Evolutionary conservation across 2,113 vertebrate genomes (phyloP).

Genomic region (Tragelaphus strepsiceros): DNA sequence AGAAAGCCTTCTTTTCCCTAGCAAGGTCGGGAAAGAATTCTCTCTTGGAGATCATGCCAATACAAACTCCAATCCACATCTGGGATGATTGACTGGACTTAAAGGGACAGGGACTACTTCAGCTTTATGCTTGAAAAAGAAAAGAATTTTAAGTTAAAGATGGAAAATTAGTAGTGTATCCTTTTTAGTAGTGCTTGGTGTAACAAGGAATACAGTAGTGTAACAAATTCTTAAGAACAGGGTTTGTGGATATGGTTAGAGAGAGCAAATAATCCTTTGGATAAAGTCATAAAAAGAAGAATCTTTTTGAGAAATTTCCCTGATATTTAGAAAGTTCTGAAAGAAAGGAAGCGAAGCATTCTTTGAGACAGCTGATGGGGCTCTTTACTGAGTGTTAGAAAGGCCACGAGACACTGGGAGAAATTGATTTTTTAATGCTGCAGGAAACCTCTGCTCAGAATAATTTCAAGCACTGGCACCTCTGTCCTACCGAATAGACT

Average conservation of each 20-base stretch:
- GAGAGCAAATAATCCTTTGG: background rate
- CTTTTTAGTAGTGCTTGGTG: background rate
- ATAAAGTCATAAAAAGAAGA: background rate
- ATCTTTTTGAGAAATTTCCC: background rate
- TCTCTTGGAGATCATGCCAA: conserved; percentile 31
- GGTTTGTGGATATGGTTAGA: background rate
- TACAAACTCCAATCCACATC: conserved; percentile 16
- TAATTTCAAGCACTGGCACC: background rate
- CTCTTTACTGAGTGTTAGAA: background rate
- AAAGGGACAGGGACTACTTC: conserved; percentile 32
- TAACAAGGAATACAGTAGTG: background rate
- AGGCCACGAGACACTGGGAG: background rate
- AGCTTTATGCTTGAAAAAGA: background rate
- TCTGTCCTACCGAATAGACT: background rate
- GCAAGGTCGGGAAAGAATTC: background rate
- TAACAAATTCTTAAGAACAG: background rate
- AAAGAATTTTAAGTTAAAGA: background rate
- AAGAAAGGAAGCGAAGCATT: background rate
- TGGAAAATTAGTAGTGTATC: background rate
- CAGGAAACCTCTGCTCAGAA: background rate
- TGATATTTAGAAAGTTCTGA: background rate
- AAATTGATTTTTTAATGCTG: background rate
- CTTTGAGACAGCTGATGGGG: background rate
- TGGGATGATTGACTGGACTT: conserved; percentile 12
- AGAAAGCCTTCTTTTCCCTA: conserved; percentile 1